These are phyloP conservation scores for Drosophila picticornis DNA, from an alignment of 2,888 invertebrate genomes.

Conservation along the genomic window DNA sequence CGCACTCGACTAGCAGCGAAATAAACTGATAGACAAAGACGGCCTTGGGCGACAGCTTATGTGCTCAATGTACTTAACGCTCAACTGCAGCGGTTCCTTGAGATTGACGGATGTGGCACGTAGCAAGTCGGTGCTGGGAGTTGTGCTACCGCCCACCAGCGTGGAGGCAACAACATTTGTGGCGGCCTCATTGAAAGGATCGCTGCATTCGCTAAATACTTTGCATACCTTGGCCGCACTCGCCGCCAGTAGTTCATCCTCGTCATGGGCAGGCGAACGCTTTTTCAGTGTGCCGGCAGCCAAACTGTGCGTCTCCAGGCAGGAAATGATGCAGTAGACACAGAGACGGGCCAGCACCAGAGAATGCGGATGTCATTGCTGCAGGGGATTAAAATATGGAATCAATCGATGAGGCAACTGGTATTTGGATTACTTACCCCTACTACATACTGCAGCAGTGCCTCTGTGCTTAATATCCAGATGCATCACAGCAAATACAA, in stretches of 20 bases:
- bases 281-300: constrained; percentile 85
- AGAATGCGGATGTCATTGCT: constrained; percentile 89
- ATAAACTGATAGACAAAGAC: constrained; percentile 93
- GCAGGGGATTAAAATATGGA: neutral
- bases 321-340: constrained; percentile 90
- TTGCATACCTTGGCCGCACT: constrained; percentile 88
- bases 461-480: constrained; percentile 94
- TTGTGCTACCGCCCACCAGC: constrained; percentile 27
- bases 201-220: constrained; percentile 87
- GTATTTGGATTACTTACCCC: constrained; percentile 85
- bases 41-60: constrained; percentile 92
- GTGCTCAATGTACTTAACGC: no score
- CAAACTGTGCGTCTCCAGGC: constrained; percentile 87
- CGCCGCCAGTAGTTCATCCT: constrained; percentile 85
- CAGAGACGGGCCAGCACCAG: constrained; percentile 91
- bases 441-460: constrained; percentile 91
- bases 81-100: constrained; percentile 88
- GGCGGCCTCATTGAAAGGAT: constrained; percentile 86
- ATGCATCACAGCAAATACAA: constrained; percentile 95
- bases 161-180: constrained; percentile 35
- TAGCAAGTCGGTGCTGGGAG: constrained; percentile 40
- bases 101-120: constrained; percentile 82
- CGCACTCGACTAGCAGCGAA: constrained; percentile 91
- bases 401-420: neutral
- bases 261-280: constrained; percentile 87